A percentile compares a stretch with the other conserved stretches of the same genome.
Conservation (phyloP, 2,113 vertebrate species). For the Peromyscus leucopus region DNA sequence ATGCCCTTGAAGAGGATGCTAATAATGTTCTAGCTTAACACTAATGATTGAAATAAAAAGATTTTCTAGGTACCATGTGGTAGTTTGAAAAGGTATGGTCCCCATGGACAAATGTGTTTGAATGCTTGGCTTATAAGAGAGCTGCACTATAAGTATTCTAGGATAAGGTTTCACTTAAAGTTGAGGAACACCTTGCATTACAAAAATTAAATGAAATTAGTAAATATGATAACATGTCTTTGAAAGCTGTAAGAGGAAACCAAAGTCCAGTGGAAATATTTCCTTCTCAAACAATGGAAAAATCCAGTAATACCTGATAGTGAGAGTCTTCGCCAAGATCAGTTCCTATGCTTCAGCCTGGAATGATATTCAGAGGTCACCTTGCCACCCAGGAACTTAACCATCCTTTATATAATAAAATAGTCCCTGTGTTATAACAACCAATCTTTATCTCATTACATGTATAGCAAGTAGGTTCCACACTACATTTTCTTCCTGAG, state of each 20-base stretch:
- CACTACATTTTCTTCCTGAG: slow-evolving; percentile 30
- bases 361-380: neutral
- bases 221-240: neutral
- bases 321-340: neutral
- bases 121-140: slow-evolving; percentile 40
- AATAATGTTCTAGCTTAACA: slow-evolving; percentile 40
- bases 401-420: neutral
- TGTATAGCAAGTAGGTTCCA: neutral
- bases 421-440: neutral
- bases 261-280: slow-evolving; percentile 46
- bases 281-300: slow-evolving; percentile 52
- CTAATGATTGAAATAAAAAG: neutral
- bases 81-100: neutral
- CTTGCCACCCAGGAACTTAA: neutral
- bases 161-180: neutral
- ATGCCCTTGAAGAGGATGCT: neutral
- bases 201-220: neutral
- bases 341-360: neutral
- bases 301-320: neutral
- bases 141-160: neutral
- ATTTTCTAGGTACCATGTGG: neutral
- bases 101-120: neutral
- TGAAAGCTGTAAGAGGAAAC: slow-evolving; percentile 61
- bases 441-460: neutral
- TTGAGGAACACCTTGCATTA: slow-evolving; percentile 23